phyloP scores from a whole-genome alignment of 2,113 vertebrate genomes.

The Cochlearius cochlearius region DNA sequence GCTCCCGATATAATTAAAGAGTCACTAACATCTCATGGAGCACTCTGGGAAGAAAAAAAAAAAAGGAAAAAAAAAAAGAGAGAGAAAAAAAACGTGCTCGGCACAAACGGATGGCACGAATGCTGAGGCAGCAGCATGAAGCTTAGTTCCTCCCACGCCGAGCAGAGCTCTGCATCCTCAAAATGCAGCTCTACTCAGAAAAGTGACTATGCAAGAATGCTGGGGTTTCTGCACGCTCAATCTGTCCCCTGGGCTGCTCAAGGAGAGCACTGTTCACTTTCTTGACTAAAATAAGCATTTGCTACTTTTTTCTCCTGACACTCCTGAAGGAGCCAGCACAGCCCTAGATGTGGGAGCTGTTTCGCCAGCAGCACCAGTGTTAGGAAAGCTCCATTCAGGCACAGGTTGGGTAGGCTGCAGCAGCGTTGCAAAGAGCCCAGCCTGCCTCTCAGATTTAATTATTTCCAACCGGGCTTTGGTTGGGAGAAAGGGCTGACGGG shows the following conservation, averaged over 20 bases:
- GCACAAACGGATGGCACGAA: not conserved
- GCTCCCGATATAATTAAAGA: slow-evolving; percentile 25
- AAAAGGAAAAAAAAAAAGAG: not conserved
- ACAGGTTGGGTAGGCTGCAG: not conserved
- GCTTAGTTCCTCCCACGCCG: slow-evolving; percentile 12
- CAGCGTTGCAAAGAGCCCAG: not conserved
- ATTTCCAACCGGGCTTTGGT: not conserved
- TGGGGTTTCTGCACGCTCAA: not conserved
- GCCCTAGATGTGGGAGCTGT: not conserved
- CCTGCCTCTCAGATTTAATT: not conserved
- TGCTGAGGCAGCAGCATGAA: slow-evolving; percentile 51
- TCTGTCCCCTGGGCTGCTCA: not conserved
- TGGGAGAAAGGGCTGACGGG: not conserved
- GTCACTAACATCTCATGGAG: slow-evolving; percentile 15
- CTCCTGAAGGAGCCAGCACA: not conserved
- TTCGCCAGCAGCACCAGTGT: not conserved
- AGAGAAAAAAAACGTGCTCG: not conserved
- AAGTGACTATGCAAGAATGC: slow-evolving; percentile 39
- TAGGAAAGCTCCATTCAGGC: not conserved
- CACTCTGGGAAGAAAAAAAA: not conserved
- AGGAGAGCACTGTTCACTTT: not conserved
- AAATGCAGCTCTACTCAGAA: not conserved
- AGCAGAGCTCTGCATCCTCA: not conserved
- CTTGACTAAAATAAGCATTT: not conserved
- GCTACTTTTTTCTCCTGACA: not conserved